Base-by-base conservation (phyloP, 1,140 invertebrate species). In the Drosophila biarmipes region DNA sequence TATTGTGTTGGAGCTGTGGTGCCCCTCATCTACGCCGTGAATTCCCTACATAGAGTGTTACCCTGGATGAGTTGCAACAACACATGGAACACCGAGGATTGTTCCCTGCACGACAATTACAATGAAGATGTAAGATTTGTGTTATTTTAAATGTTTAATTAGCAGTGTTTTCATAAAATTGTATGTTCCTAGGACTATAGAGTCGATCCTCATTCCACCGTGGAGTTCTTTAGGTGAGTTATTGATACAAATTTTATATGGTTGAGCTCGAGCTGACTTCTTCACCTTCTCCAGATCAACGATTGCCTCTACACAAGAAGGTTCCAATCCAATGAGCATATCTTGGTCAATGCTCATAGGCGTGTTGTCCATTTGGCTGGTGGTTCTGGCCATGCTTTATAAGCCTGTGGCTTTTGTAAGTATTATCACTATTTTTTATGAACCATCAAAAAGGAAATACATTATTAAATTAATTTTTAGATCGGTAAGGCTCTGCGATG, bases 21-120 rank as follows among this genome's bases (percentile, higher is more conserved):
- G 15, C 91, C 91, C 14, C 62, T 91, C 12, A 73, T 91, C 15
- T 91, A 90, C 58, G 78, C 86, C 38, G 66, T 84, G 6, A 79
- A 89, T 53, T 72, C 90, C 0, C 17, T 92, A 6, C 77, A 80
- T 19, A 4, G 51, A 10, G 57, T 63, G 1, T 58, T 92, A 53
- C 90, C 90, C 21, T 92, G 90, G 91, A 87, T 84, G 90, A 89
- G 63, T 46, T 91, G 90, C 51, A 79, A 91, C 42, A 92, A 92
- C 21, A 58, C 77, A 2, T 92, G 86, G 80, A 92, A 92, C 45
- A 62, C 85, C 14, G 49, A 54, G 1, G 77, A 90, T 7, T 92
- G 91, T 52, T 91, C 90, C n/a, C 71, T 57, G 4, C 86, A 91
- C 14, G 58, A 69, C 2, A 12, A 51, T 6, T 91, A 91, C 43